A percentile compares a stretch with the other conserved stretches of the same genome.
Conservation (phyloP, 1,140 invertebrate species). For the Drosophila sp. region DNA sequence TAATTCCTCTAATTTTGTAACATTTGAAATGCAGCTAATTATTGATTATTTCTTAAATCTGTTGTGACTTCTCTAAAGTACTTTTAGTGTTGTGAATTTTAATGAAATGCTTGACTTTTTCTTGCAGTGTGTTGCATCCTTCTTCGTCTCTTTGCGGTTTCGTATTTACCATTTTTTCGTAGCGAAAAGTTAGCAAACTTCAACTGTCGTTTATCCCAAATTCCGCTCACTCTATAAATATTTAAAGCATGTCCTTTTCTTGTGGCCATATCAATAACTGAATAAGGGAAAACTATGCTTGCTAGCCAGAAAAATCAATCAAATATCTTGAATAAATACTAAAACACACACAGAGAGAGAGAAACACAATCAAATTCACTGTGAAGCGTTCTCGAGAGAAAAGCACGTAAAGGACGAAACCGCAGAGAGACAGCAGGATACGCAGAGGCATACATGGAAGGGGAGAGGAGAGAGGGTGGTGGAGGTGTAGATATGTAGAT, state of each 20-base stretch:
- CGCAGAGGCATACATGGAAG: background rate
- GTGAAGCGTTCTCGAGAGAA: conserved; percentile 43
- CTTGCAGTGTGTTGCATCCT: too few species aligned
- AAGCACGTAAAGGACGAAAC: conserved; percentile 32
- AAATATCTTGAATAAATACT: conserved; percentile 71
- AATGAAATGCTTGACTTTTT: too few species aligned
- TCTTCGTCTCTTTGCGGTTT: background rate
- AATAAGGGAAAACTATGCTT: background rate
- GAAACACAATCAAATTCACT: conserved; percentile 20
- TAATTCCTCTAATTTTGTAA: too few species aligned
- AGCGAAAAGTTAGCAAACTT: conserved; percentile 7
- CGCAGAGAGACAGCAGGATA: conserved; percentile 12
- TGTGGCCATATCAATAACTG: background rate
- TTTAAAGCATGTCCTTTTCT: conserved; percentile 46
- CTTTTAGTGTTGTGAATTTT: too few species aligned
- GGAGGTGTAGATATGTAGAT: too few species aligned
- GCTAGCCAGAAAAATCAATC: conserved; percentile 66
- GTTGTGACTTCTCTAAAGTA: too few species aligned
- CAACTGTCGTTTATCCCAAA: background rate
- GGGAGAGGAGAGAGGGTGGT: too few species aligned
- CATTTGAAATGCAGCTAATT: too few species aligned
- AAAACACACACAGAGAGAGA: conserved; percentile 53
- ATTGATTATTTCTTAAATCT: too few species aligned
- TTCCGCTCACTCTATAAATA: conserved; percentile 27
- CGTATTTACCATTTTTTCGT: background rate